Evolutionary conservation across 2,888 invertebrate species (phyloP), one percentile per base, ranked within the genome.

Genomic region (Ichneumoninae sp.): DNA sequence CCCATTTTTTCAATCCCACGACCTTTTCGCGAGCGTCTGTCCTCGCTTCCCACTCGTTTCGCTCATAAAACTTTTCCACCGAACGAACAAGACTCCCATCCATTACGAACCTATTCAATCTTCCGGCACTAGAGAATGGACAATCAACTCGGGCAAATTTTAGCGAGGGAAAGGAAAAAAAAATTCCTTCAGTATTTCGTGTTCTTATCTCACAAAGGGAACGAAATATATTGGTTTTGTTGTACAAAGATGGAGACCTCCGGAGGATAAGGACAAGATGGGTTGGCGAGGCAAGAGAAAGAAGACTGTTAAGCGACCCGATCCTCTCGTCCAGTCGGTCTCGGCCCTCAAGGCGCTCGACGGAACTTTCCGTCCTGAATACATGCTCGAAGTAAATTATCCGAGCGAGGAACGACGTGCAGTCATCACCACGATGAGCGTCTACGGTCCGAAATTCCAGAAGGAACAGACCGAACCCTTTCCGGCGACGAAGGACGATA

Each of bases 281-380:
- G 4, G 94, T 0, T 13, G 6, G n/a, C 60, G 84, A 50, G 65
- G 33, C 7, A 69, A 74, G 60, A 68, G 60, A 30, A 85, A 83
- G 78, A 87, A 71, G 66, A 54, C 54, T 7, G 47, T 57, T 3
- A 52, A 57, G 60, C 87, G 83, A 75, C 96, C 97, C 0, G 94
- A 95, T 13, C 95, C 95, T 0, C 91, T 97, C 60, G 91, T 94
- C 0, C 94, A 95, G 26, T 95, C 95, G 83, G 94, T 95, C 57
- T 97, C 97, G 0, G 94, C 95, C 0, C 95, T 94, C 80, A 95
- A 95, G 91, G 91, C 94, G 79, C 93, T 96, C 16, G 95, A 96
- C 91, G 95, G 95, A 60, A 92, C 95, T 50, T 94, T 97, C 40
- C 95, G 95, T 85, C 97, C 97, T 0, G 94, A 95, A 52, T 97